Conservation (phyloP, 2,888 invertebrate genomes). For the Monoplex corrugatus region DNA sequence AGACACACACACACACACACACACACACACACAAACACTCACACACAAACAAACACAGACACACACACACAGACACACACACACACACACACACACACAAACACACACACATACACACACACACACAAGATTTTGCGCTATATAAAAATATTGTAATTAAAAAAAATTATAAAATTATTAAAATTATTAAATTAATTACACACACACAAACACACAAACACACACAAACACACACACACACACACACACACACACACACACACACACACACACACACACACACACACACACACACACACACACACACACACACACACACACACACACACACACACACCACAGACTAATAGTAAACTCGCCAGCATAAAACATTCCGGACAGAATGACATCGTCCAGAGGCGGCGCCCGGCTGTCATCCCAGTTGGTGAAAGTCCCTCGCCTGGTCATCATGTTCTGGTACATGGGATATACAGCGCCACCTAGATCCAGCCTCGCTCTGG, state of each 20-base stretch:
- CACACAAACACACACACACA: too few species aligned
- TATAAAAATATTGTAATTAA: too few species aligned
- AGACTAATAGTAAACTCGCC: background rate
- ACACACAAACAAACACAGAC: too few species aligned
- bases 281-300: background rate
- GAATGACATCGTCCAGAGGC: constrained; percentile 34
- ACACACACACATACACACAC: too few species aligned
- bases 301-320: background rate
- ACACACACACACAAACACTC: too few species aligned
- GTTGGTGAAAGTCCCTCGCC: constrained; percentile 18
- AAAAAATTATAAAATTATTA: too few species aligned
- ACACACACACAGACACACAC: too few species aligned
- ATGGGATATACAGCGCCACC: constrained; percentile 50
- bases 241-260: too few species aligned
- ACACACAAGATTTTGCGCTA: too few species aligned
- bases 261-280: background rate
- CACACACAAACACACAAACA: too few species aligned
- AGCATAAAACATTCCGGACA: constrained; percentile 28
- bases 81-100: too few species aligned
- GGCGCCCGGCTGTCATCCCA: constrained; percentile 40
- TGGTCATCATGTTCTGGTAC: constrained; percentile 42
- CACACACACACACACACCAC: background rate
- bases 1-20: background rate
- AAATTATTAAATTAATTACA: too few species aligned
- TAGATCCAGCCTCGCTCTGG: constrained; percentile 29